phyloP scores from a whole-genome alignment of 2,888 invertebrate species.

The Erebia aethiops region DNA sequence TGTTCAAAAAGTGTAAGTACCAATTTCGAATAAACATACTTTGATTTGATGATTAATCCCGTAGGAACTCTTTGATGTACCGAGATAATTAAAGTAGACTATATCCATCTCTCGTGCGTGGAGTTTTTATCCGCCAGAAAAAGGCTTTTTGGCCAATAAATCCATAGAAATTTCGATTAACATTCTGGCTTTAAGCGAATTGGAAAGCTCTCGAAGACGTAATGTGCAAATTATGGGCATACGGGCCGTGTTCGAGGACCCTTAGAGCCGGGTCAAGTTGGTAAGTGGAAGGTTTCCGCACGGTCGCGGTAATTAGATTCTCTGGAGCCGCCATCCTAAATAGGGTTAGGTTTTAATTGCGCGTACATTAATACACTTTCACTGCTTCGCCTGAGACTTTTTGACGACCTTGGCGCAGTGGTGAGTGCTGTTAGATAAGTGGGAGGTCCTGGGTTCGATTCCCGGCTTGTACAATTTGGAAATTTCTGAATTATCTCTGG shows the following conservation, averaged over 20 bases:
- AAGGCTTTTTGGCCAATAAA: neutral
- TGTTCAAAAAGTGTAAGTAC: too few relatives aligned
- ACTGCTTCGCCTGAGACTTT: neutral
- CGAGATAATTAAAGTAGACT: too few relatives aligned
- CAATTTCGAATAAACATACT: too few relatives aligned
- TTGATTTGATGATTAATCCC: too few relatives aligned
- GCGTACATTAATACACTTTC: constrained; percentile 6
- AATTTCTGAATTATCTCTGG: too few relatives aligned
- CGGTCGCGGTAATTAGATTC: constrained; percentile 42
- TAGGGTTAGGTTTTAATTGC: constrained; percentile 25
- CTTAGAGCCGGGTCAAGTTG: constrained; percentile 35
- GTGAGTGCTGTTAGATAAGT: too few relatives aligned
- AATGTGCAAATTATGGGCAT: constrained; percentile 55
- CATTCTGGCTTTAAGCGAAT: constrained; percentile 10
- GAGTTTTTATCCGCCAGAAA: too few relatives aligned
- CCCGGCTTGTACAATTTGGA: too few relatives aligned
- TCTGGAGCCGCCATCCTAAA: constrained; percentile 29
- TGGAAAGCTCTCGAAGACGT: constrained; percentile 46
- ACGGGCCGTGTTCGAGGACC: constrained; percentile 46
- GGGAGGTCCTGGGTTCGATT: too few relatives aligned
- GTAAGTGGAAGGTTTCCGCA: constrained; percentile 32
- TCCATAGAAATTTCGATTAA: neutral
- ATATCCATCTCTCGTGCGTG: too few relatives aligned
- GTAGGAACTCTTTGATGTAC: too few relatives aligned
- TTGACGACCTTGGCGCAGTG: too few relatives aligned